Percentiles rank a stretch among this genome's conserved stretches.
These are phyloP conservation scores for Monomorium pharaonis DNA, from an alignment of 1,140 invertebrate genomes.

Conservation along the genomic window DNA sequence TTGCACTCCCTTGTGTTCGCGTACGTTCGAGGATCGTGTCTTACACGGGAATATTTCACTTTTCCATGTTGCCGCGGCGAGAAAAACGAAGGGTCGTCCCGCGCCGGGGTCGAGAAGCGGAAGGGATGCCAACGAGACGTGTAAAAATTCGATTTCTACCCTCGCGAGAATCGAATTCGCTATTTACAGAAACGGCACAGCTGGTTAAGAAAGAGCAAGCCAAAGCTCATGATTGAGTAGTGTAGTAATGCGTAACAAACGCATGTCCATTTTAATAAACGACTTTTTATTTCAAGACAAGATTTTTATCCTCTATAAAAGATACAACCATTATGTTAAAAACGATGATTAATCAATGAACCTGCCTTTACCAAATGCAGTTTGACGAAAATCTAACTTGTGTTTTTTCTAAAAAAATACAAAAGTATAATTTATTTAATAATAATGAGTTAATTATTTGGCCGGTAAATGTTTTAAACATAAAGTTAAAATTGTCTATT, in stretches of 20 bases:
- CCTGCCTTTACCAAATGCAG: neutral
- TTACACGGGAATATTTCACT: constrained; percentile 80
- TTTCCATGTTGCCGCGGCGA: constrained; percentile 72
- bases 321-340: neutral
- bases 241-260: neutral
- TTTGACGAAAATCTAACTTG: neutral
- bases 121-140: constrained; percentile 28
- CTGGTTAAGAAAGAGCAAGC: neutral
- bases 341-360: neutral
- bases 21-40: constrained; percentile 75
- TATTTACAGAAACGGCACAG: neutral
- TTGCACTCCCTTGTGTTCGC: constrained; percentile 64
- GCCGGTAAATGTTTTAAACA: too few species aligned
- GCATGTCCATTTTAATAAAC: neutral
- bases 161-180: constrained; percentile 26
- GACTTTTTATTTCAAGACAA: neutral
- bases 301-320: neutral
- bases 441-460: too few species aligned
- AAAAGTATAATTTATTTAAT: constrained; percentile 3
- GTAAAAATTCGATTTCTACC: constrained; percentile 46
- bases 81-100: constrained; percentile 63
- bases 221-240: neutral
- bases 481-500: too few species aligned
- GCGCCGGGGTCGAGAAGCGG: neutral
- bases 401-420: neutral